Percentiles rank a stretch among this genome's conserved stretches.
phyloP scores from a whole-genome alignment of 1,140 invertebrate species.

The Tyrophagus putrescentiae region DNA sequence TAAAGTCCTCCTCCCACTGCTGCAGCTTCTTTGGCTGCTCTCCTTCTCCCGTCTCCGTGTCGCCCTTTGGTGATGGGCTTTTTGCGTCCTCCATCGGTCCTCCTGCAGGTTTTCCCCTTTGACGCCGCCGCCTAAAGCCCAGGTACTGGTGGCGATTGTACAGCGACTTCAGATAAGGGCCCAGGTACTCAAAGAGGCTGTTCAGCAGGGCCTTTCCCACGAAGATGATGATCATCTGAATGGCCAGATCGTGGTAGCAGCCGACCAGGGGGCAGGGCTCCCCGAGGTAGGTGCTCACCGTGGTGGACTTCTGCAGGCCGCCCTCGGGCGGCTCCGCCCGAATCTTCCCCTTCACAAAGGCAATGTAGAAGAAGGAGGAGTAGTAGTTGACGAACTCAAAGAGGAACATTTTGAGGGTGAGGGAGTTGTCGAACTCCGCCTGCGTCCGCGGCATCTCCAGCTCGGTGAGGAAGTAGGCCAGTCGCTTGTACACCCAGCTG shows the following conservation, averaged over 20 bases:
- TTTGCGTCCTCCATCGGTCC: no score
- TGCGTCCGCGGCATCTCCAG: constrained; percentile 69
- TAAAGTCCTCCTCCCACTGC: constrained; percentile 81
- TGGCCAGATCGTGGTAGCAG: constrained; percentile 48
- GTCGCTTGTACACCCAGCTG: constrained; percentile 38
- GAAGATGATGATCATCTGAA: constrained; percentile 52
- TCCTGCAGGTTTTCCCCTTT: no score
- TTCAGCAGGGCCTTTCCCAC: constrained; percentile 50
- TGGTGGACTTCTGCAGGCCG: not conserved
- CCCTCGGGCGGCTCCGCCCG: not conserved
- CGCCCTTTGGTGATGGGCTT: not conserved
- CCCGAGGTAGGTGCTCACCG: not conserved
- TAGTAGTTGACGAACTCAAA: constrained; percentile 98
- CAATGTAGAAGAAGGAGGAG: constrained; percentile 95
- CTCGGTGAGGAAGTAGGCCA: constrained; percentile 73
- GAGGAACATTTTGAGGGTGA: constrained; percentile 94
- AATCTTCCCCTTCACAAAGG: constrained; percentile 71
- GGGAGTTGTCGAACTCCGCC: constrained; percentile 71
- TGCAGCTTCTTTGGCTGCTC: constrained; percentile 27
- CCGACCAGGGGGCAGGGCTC: constrained; percentile 34
- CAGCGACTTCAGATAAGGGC: constrained; percentile 36
- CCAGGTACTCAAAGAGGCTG: constrained; percentile 42
- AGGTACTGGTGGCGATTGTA: constrained; percentile 10
- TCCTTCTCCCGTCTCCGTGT: constrained; percentile 8
- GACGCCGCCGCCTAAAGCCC: no score